Evolutionary conservation across 2,888 invertebrate species (phyloP).

Genomic region (Eupeodes latifasciatus): DNA sequence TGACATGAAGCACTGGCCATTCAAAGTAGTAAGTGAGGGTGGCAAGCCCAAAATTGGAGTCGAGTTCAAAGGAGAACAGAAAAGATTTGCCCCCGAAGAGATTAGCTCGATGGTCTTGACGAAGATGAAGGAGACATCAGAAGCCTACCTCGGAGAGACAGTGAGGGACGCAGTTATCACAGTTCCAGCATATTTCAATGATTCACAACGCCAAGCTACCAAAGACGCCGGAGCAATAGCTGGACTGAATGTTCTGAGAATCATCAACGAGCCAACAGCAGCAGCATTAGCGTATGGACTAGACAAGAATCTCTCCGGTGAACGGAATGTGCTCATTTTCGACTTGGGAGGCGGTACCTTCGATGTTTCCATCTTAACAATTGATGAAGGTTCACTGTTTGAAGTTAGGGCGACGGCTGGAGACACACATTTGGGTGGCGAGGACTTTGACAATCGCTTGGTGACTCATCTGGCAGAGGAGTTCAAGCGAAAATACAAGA

Average conservation of each 20-base stretch:
- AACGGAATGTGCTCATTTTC: constrained; percentile 90
- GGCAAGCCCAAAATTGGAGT: constrained; percentile 93
- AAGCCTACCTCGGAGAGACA: constrained; percentile 92
- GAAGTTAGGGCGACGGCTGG: constrained; percentile 97
- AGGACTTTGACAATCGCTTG: constrained; percentile 94
- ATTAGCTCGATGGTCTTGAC: constrained; percentile 95
- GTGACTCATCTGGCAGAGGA: constrained; percentile 93
- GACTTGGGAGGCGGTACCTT: constrained; percentile 91
- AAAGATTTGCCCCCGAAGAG: constrained; percentile 95
- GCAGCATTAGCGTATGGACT: constrained; percentile 95
- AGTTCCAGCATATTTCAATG: constrained; percentile 94
- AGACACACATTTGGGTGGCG: constrained; percentile 95
- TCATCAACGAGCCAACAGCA: constrained; percentile 96
- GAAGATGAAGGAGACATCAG: constrained; percentile 93
- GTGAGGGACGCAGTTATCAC: constrained; percentile 94
- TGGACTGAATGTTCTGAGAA: constrained; percentile 93
- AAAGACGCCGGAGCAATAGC: constrained; percentile 95
- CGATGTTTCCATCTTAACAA: constrained; percentile 96
- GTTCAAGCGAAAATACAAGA: constrained; percentile 90
- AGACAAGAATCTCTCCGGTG: constrained; percentile 91
- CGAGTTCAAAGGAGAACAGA: constrained; percentile 94
- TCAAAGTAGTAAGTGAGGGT: constrained; percentile 92
- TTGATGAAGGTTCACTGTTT: constrained; percentile 93
- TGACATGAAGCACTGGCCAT: constrained; percentile 98
- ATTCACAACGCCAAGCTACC: constrained; percentile 94